These are phyloP conservation scores for Urocolius indicus DNA, from an alignment of 2,113 vertebrate genomes.

Conservation along the genomic window DNA sequence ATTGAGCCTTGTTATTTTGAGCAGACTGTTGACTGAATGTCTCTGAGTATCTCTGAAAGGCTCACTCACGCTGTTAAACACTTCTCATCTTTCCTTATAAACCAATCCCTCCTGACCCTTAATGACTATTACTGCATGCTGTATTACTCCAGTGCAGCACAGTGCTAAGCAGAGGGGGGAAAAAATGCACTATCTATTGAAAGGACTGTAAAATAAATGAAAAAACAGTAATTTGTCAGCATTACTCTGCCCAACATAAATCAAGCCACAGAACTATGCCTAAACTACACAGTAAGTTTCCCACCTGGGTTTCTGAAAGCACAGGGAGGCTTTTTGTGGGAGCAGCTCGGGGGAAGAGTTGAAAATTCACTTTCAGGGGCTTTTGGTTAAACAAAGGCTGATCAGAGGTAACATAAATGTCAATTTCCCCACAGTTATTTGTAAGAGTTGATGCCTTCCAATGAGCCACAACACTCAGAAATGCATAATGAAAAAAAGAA, in stretches of 20 bases:
- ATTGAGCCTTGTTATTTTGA: not conserved
- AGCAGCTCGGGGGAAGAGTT: not conserved
- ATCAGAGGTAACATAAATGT: not conserved
- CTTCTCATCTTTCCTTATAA: not conserved
- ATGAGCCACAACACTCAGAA: not conserved
- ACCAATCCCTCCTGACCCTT: not conserved
- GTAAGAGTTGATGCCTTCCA: not conserved
- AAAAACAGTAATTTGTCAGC: not conserved
- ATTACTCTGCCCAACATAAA: not conserved
- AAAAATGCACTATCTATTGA: not conserved
- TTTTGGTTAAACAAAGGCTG: not conserved
- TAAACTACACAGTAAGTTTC: not conserved
- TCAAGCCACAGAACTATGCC: not conserved
- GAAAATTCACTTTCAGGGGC: not conserved
- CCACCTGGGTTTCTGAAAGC: not conserved
- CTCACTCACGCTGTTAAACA: not conserved
- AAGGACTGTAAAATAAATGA: not conserved
- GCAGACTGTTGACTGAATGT: not conserved
- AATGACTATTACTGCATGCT: not conserved
- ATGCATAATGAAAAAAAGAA: not conserved
- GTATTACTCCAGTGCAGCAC: not conserved
- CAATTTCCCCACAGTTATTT: not conserved
- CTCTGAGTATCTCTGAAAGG: not conserved
- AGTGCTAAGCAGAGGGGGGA: not conserved
- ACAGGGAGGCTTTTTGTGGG: not conserved